Base-by-base conservation (phyloP, 2,888 invertebrate genomes). In the Ornithoptera alexandrae region DNA sequence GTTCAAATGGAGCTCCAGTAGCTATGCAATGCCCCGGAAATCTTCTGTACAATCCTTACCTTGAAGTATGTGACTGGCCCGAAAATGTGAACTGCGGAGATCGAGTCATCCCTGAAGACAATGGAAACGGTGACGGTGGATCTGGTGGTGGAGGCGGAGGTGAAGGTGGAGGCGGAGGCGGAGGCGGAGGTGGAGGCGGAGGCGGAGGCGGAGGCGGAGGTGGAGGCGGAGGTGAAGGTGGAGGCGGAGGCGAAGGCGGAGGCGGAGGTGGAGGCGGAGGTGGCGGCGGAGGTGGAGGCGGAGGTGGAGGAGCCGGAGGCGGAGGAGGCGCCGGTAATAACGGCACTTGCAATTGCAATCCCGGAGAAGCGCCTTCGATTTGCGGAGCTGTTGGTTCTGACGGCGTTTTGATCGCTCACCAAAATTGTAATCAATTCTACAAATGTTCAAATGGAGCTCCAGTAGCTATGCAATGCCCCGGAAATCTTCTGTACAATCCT, bases 381-480 rank as follows among this genome's bases (percentile, higher is more conserved):
- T 82, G 82, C 69, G 72, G 72, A 3, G 68, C 74, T 20, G 71
- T 73, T 5, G 75, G 70, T 4, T 80, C 82, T 2, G 74, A 80
- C 15, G 79, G 80, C 6, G 65, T 76, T 3, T 70, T 83, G 7
- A 71, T 84, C 0, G 80, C 83, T 0, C 77, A 81, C 22, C 56
- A 83, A 69, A 74, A 79, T 39, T 83, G 83, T 64, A 79, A 80
- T 62, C 66, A 77, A 67, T 81, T 79, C 62, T 81, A 80, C 67
- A 77, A 74, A 61, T 78, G 80, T 66, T 63, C 8, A 10, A 6
- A 74, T 2, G 80, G 81, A 5, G 42, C 17, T 5, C 79, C 80
- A 0, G 76, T 79, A 3, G 39, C 39, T 7, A 8, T 39, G 39
- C 8, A 1, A 1, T 84, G 84, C 66, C 76, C 76, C 0, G 66